phyloP scores from a whole-genome alignment of 2,113 vertebrate genomes.

The Halichoerus grypus region DNA sequence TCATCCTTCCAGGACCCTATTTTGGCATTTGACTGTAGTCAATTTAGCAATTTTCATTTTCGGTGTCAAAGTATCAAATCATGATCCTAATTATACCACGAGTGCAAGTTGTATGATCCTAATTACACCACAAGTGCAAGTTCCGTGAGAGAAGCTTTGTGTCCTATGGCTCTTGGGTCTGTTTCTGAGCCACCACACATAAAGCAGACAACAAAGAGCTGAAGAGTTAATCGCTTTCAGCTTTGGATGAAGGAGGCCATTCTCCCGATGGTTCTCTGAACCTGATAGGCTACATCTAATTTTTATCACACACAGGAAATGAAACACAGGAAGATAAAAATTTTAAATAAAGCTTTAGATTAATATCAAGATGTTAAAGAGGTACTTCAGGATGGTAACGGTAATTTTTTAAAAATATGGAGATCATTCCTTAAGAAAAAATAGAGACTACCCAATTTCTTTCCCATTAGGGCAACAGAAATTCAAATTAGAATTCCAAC shows the following conservation, averaged over 20 bases:
- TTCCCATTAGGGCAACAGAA: constrained; percentile 71
- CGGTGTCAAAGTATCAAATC: not conserved
- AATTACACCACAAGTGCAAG: not conserved
- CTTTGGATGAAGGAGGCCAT: not conserved
- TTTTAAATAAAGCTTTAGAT: constrained; percentile 66
- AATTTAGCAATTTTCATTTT: not conserved
- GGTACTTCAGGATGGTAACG: constrained; percentile 37
- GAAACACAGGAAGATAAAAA: constrained; percentile 67
- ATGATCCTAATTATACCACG: not conserved
- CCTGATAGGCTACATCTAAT: constrained; percentile 25
- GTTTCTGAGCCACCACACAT: accelerated
- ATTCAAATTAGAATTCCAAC: constrained; percentile 73
- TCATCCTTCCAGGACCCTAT: not conserved
- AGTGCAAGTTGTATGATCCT: not conserved
- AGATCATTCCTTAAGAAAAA: constrained; percentile 67
- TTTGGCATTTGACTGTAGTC: not conserved
- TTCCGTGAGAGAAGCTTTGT: not conserved
- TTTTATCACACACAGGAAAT: constrained; percentile 75
- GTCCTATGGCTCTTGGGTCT: not conserved
- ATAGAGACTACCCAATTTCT: constrained; percentile 60
- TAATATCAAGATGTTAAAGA: constrained; percentile 64
- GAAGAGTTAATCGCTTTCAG: not conserved
- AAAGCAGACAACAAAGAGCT: not conserved
- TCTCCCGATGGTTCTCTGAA: not conserved
- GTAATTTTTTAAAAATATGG: constrained; percentile 25